Conservation (phyloP, 1,140 invertebrate species). For the Pseudomyrmex concolor region DNA sequence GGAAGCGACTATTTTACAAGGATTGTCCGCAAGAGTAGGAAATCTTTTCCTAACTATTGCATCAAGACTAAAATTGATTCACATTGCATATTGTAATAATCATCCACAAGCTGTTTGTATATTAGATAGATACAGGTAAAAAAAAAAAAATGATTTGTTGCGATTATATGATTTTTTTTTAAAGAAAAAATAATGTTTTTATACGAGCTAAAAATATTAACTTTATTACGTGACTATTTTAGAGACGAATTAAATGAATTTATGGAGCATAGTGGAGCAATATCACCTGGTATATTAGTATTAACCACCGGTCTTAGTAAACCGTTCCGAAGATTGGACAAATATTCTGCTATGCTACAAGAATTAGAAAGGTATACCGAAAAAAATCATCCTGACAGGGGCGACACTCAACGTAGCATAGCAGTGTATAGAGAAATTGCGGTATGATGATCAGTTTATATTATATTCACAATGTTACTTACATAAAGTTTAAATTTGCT, state of each 20-base stretch:
- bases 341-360: slow-evolving; percentile 96
- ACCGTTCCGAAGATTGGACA: slow-evolving; percentile 97
- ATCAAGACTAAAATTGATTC: slow-evolving; percentile 93
- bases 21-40: slow-evolving; percentile 93
- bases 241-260: slow-evolving; percentile 94
- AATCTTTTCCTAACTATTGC: slow-evolving; percentile 96
- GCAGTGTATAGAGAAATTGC: slow-evolving; percentile 97
- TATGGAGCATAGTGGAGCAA: slow-evolving; percentile 94
- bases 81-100: slow-evolving; percentile 94
- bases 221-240: slow-evolving; percentile 58
- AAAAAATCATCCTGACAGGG: slow-evolving; percentile 97
- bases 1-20: slow-evolving; percentile 90
- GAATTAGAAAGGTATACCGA: slow-evolving; percentile 97
- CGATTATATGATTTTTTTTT: neutral
- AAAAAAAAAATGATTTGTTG: slow-evolving; percentile 9
- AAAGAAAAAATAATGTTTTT: too few relatives aligned
- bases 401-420: slow-evolving; percentile 97
- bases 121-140: slow-evolving; percentile 95
- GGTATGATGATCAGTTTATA: slow-evolving; percentile 84
- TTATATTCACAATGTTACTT: slow-evolving; percentile 67
- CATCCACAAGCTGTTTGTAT: slow-evolving; percentile 97
- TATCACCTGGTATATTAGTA: slow-evolving; percentile 93
- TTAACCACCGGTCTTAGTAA: slow-evolving; percentile 96
- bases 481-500: slow-evolving; percentile 19
- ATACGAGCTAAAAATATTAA: slow-evolving; percentile 1